phyloP scores from a whole-genome alignment of 2,113 vertebrate species.

The Psittacula cyanocephala region DNA sequence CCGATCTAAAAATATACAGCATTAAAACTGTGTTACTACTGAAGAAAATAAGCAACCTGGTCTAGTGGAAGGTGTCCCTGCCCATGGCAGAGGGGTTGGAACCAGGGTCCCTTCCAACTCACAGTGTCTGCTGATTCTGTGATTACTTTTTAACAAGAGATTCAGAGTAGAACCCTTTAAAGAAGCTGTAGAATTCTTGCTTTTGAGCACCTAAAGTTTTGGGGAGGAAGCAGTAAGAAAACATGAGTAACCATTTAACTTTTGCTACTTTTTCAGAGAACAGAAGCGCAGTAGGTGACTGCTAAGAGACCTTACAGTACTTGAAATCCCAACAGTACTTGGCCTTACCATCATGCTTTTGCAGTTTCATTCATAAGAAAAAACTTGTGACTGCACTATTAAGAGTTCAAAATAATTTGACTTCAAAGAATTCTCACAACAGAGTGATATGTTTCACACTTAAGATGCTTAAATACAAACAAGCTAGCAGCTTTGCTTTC shows the following conservation, averaged over 20 bases:
- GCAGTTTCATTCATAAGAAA: not conserved
- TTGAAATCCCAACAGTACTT: not conserved
- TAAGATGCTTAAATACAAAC: not conserved
- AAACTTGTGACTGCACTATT: not conserved
- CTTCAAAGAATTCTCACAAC: not conserved
- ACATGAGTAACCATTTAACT: not conserved
- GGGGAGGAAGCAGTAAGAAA: not conserved
- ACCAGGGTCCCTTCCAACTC: not conserved
- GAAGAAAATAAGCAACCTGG: not conserved
- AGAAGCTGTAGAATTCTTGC: not conserved
- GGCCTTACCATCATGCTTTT: not conserved
- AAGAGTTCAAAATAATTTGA: not conserved
- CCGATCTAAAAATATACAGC: not conserved
- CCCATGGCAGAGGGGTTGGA: not conserved
- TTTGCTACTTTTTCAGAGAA: not conserved
- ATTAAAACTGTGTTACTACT: not conserved
- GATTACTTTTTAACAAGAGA: not conserved
- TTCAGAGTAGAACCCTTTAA: not conserved
- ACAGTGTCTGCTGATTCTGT: not conserved
- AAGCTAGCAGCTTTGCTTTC: not conserved
- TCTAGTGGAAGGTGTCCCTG: not conserved
- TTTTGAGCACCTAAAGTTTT: not conserved
- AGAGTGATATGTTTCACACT: not conserved
- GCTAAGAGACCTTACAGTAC: not conserved
- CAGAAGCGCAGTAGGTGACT: not conserved